Conservation (phyloP, 1,140 invertebrate species). For the Wasmannia auropunctata region DNA sequence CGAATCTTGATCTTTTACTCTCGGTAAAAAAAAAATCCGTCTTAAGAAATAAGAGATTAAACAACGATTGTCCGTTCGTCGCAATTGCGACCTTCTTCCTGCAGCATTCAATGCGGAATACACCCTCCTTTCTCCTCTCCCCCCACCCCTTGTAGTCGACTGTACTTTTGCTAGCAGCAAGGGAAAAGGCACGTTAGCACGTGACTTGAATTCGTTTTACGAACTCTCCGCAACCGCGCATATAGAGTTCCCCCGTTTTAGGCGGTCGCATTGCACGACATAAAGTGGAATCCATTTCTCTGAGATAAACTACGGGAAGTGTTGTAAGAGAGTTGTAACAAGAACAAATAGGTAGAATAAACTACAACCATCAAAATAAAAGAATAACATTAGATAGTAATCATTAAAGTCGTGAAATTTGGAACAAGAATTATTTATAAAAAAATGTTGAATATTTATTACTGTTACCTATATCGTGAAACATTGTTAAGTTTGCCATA, state of each 20-base stretch:
- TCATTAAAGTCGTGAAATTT: background rate
- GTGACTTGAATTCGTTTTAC: slow-evolving; percentile 62
- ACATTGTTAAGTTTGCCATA: background rate
- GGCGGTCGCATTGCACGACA: slow-evolving; percentile 3
- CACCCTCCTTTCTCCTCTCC: background rate
- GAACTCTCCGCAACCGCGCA: slow-evolving; percentile 40
- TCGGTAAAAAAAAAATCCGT: background rate
- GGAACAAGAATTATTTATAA: background rate
- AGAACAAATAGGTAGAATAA: slow-evolving; percentile 4
- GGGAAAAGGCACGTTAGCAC: slow-evolving; percentile 37
- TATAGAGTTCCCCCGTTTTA: slow-evolving; percentile 29
- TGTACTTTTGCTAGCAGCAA: slow-evolving; percentile 36
- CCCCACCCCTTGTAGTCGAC: slow-evolving; percentile 1
- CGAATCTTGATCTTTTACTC: background rate
- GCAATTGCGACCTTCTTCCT: slow-evolving; percentile 42
- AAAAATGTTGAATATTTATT: background rate
- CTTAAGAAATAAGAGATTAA: slow-evolving; percentile 19
- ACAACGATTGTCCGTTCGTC: background rate
- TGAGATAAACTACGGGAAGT: slow-evolving; percentile 33
- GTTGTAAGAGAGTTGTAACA: slow-evolving; percentile 2
- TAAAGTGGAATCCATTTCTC: slow-evolving; percentile 47
- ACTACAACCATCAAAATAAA: background rate
- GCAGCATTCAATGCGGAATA: slow-evolving; percentile 50
- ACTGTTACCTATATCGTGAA: background rate
- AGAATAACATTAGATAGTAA: background rate